A percentile compares a stretch with the other conserved stretches of the same genome.
Conservation (phyloP, 2,113 vertebrate species). For the Chitala chitala region DNA sequence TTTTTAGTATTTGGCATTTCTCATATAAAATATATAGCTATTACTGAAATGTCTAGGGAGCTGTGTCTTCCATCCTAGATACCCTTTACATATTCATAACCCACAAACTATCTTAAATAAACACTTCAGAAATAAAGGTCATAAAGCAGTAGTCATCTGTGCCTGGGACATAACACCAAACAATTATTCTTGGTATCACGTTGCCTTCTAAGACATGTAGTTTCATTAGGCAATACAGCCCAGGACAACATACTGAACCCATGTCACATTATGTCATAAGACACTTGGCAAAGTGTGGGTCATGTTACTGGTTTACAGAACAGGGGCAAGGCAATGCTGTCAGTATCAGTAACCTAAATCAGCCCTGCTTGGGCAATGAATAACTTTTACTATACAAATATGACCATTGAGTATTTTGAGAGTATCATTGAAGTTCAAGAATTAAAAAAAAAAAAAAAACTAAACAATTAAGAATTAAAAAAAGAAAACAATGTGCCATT, state of each 20-base stretch:
- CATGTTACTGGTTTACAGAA: not conserved
- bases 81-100: not conserved
- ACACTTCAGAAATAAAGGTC: conserved; percentile 6
- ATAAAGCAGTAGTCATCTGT: not conserved
- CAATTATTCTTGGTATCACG: not conserved
- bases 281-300: not conserved
- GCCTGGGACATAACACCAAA: not conserved
- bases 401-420: not conserved
- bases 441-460: conserved; percentile 12
- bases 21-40: not conserved
- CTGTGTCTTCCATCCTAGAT: not conserved
- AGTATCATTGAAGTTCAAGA: not conserved
- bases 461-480: no score
- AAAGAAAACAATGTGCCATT: no score
- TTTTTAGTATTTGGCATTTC: no score
- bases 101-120: not conserved
- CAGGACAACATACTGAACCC: not conserved
- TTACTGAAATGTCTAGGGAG: not conserved
- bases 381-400: not conserved
- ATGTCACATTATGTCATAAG: conserved; percentile 16
- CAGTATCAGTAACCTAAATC: not conserved
- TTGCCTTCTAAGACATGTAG: not conserved
- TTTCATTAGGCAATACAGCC: conserved; percentile 7
- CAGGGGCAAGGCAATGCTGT: not conserved
- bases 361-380: not conserved